phyloP scores from a whole-genome alignment of 2,797 vertebrate species.

The Anisognathus igniventris region DNA sequence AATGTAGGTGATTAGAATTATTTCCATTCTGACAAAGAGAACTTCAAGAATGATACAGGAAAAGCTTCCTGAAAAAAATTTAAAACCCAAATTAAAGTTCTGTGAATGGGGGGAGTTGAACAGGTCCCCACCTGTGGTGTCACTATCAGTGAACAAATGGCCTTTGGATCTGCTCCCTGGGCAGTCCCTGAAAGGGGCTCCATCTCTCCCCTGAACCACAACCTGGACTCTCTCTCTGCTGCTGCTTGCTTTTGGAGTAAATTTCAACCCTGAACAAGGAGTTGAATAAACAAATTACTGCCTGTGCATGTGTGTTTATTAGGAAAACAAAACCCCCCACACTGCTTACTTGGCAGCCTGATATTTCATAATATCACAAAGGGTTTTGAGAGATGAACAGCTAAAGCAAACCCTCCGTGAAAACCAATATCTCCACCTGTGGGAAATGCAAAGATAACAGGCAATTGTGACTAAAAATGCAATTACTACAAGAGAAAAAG shows the following conservation, averaged over 20 bases:
- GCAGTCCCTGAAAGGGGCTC: background rate
- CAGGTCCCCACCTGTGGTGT: background rate
- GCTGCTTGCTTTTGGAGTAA: background rate
- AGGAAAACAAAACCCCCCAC: background rate
- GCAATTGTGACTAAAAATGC: constrained; percentile 63
- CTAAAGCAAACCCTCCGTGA: constrained; percentile 29
- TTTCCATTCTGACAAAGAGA: background rate
- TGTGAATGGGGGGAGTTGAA: background rate
- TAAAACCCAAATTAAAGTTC: background rate
- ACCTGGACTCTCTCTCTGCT: background rate
- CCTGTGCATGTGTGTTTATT: background rate
- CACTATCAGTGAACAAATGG: background rate
- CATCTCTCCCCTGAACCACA: background rate
- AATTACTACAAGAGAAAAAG: constrained; percentile 39
- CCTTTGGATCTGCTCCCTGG: background rate
- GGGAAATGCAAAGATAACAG: constrained; percentile 42
- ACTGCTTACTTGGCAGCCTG: constrained; percentile 44
- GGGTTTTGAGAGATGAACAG: constrained; percentile 26
- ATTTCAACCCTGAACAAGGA: background rate
- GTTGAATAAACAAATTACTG: constrained; percentile 50
- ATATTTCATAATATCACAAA: constrained; percentile 51
- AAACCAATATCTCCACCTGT: constrained; percentile 59
- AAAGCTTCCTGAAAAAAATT: background rate
- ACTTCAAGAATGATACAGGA: background rate
- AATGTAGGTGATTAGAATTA: background rate